Evolutionary conservation across 2,888 invertebrate genomes (phyloP).

Genomic region (Caenorhabditis drosophilae): DNA sequence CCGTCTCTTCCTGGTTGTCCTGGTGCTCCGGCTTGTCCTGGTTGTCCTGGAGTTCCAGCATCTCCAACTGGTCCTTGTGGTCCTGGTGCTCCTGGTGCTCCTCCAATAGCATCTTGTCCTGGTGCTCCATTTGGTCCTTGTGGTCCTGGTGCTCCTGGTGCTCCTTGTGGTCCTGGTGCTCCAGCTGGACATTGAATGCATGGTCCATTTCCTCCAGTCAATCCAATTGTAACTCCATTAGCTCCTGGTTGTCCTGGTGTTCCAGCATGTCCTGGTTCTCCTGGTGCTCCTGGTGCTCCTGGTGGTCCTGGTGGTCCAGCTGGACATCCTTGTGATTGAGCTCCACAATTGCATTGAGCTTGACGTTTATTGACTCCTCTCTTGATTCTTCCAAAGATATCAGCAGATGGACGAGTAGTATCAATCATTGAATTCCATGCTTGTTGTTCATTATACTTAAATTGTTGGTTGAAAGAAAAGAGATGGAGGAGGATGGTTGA

Average conservation of each 20-base stretch:
- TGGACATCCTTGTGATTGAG: constrained; percentile 35
- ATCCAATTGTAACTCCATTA: constrained; percentile 47
- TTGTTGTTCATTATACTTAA: constrained; percentile 40
- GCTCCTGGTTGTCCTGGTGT: constrained; percentile 34
- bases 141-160: constrained; percentile 38
- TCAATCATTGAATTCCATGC: constrained; percentile 45
- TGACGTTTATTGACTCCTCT: constrained; percentile 32
- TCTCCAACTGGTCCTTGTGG: constrained; percentile 46
- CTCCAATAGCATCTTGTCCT: constrained; percentile 37
- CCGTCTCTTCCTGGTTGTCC: not conserved
- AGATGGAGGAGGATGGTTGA: not conserved
- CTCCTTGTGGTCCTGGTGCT: constrained; percentile 38
- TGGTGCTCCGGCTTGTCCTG: constrained; percentile 13
- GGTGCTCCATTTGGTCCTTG: constrained; percentile 44
- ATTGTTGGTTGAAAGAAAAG: too few species aligned
- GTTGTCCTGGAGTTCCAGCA: constrained; percentile 44
- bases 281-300: constrained; percentile 45
- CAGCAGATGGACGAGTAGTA: constrained; percentile 9
- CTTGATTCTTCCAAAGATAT: constrained; percentile 45
- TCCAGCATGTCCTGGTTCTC: constrained; percentile 43
- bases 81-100: constrained; percentile 43
- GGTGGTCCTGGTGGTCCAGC: constrained; percentile 49
- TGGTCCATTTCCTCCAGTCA: constrained; percentile 40
- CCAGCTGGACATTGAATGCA: constrained; percentile 38
- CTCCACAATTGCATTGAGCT: constrained; percentile 49